Percentiles rank a stretch among this genome's conserved stretches.
These are phyloP conservation scores for Drosophila longiperda DNA, from an alignment of 2,888 invertebrate genomes.

Conservation along the genomic window DNA sequence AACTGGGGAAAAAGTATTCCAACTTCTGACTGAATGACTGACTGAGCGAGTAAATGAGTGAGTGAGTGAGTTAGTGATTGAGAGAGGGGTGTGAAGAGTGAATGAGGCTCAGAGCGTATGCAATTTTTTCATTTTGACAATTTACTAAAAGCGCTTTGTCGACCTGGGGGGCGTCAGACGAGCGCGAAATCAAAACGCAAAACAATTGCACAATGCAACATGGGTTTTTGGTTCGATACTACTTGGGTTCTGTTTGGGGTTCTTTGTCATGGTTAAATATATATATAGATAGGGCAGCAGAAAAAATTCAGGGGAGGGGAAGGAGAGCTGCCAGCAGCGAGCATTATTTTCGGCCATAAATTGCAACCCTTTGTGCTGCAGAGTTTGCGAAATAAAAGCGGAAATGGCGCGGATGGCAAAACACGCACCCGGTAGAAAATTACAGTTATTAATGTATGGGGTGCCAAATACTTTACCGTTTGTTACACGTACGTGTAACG, in stretches of 20 bases:
- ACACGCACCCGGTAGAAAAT: conserved; percentile 65
- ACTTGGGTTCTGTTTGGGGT: conserved; percentile 2
- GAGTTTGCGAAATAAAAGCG: conserved; percentile 52
- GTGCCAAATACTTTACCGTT: conserved; percentile 64
- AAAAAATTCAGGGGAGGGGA: background rate
- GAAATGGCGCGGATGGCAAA: conserved; percentile 37
- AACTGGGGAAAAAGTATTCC: conserved; percentile 45
- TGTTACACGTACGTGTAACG: conserved; percentile 36
- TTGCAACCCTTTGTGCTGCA: conserved; percentile 72
- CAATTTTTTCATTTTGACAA: conserved; percentile 60
- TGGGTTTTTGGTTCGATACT: conserved; percentile 8
- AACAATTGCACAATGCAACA: conserved; percentile 58
- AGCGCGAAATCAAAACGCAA: conserved; percentile 57
- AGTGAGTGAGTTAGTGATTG: conserved; percentile 17
- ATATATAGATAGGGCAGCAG: background rate
- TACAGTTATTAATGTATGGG: conserved; percentile 77
- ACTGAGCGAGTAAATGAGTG: conserved; percentile 28
- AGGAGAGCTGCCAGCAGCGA: conserved; percentile 43
- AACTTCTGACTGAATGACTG: conserved; percentile 59
- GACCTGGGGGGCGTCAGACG: conserved; percentile 39
- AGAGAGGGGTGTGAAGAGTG: conserved; percentile 16
- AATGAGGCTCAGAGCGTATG: conserved; percentile 35
- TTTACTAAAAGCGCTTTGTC: conserved; percentile 55
- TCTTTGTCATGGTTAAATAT: conserved; percentile 26
- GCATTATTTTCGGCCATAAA: conserved; percentile 76